Base-by-base conservation (phyloP, 2,888 invertebrate species). In the Caenorhabditis uteleia region DNA sequence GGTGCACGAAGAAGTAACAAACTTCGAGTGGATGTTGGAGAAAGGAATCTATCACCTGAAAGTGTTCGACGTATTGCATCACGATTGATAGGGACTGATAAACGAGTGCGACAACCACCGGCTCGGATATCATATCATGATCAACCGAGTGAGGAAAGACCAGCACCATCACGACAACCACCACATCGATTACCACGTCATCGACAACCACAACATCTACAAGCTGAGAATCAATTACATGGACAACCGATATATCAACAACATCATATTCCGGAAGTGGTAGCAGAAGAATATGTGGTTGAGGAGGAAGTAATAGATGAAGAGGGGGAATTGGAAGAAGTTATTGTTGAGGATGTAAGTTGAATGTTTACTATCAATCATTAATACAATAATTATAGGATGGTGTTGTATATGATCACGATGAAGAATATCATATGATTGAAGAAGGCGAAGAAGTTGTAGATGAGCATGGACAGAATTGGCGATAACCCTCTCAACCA, bases 271-370 rank as follows among this genome's bases (percentile, higher is more conserved):
- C 20, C 38, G 10, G 58, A 55, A 25, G 58, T 51, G 3, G 53
- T 55, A 3, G 57, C 31, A 8, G 65, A 56, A 18, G 68, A 54
- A 16, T 44, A 55, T 18, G 56, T 45, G 31, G 38, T 44, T 14
- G 51, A 43, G 2, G 56, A 56, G 10, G 54, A 39, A n/a, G 54
- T 33, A 6, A 42, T 55, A 7, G 54, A 51, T n/a, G 45, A 40
- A 29, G 46, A 23, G 39, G 42, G 27, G 26, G 27, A 20, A 34
- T 31, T 39, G 21, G 27, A 42, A 26, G 46, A 46, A 18, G 42
- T 39, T 21, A 39, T 39, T 39, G 39, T 39, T 7, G 40, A 40
- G 14, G 40, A 25, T 23, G 40, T 26, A 23, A 10, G 14, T 14
- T 7, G 14, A 29, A 14, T 29, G 8, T 7, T 29, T 29, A 29